phyloP scores from a whole-genome alignment of 2,888 invertebrate genomes.

The Euphydryas editha region DNA sequence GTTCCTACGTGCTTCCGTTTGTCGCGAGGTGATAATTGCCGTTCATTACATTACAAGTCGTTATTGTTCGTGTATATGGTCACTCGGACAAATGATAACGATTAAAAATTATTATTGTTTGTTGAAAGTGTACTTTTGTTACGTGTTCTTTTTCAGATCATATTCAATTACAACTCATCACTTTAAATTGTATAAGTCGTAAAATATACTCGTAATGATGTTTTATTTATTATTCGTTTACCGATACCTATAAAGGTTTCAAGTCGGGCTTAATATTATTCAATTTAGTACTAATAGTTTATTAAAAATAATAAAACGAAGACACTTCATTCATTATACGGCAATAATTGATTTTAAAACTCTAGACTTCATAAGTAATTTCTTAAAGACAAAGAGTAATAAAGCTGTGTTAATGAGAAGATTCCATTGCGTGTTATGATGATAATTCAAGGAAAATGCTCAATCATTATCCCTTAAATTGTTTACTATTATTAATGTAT shows the following conservation, averaged over 20 bases:
- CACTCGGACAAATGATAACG: constrained; percentile 3
- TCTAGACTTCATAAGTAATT: constrained; percentile 8
- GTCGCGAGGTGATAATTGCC: constrained; percentile 35
- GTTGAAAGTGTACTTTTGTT: not conserved
- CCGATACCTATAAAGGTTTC: not conserved
- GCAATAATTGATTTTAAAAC: constrained; percentile 16
- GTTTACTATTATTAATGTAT: constrained; percentile 47
- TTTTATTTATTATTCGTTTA: not conserved
- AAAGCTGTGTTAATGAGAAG: constrained; percentile 46
- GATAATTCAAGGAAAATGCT: constrained; percentile 46
- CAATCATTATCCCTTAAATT: constrained; percentile 55
- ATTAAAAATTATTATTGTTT: constrained; percentile 1
- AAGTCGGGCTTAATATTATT: not conserved
- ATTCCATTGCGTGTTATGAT: constrained; percentile 49
- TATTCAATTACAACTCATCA: not conserved
- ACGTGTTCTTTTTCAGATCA: not conserved
- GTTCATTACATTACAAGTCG: constrained; percentile 15
- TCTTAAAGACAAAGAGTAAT: constrained; percentile 27
- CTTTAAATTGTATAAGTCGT: not conserved
- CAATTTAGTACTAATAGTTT: not conserved
- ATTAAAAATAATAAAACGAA: not conserved
- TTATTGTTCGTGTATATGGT: constrained; percentile 9
- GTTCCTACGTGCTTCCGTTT: constrained; percentile 56
- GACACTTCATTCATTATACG: not conserved
- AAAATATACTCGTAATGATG: not conserved